Percentiles rank a stretch among this genome's conserved stretches.
Evolutionary conservation across 2,797 vertebrate species (phyloP).

Genomic region (Oryzias dopingdopingensis): DNA sequence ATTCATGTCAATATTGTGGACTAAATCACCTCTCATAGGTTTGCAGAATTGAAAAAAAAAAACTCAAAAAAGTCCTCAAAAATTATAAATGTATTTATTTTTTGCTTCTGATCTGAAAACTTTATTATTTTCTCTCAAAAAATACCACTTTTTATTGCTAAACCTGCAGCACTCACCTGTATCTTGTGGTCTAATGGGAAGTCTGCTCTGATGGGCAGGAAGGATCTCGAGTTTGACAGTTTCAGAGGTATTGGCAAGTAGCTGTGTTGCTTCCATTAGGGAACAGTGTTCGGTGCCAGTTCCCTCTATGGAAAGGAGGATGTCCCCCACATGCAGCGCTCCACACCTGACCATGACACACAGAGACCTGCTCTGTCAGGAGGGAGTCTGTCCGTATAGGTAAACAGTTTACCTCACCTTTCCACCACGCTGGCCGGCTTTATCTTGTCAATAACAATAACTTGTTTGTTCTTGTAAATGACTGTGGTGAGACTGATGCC

Average conservation of each 20-base stretch:
- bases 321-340: slow-evolving; percentile 86
- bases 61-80: too few relatives aligned
- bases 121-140: background rate
- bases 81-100: background rate
- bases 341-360: slow-evolving; percentile 82
- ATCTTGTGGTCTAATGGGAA: slow-evolving; percentile 84
- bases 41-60: too few relatives aligned
- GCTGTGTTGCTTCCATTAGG: slow-evolving; percentile 91
- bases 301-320: slow-evolving; percentile 94
- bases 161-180: slow-evolving; percentile 76
- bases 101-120: background rate
- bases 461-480: slow-evolving; percentile 87
- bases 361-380: slow-evolving; percentile 2
- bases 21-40: too few relatives aligned
- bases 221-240: slow-evolving; percentile 90
- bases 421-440: slow-evolving; percentile 93
- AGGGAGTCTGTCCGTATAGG: background rate
- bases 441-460: slow-evolving; percentile 93
- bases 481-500: slow-evolving; percentile 87
- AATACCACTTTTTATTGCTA: background rate
- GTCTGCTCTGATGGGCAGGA: slow-evolving; percentile 83
- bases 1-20: too few relatives aligned
- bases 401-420: slow-evolving; percentile 76
- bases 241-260: slow-evolving; percentile 86
- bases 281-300: slow-evolving; percentile 93